Percentiles rank a stretch among this genome's conserved stretches.
phyloP scores from a whole-genome alignment of 2,888 invertebrate species.

The Drosophila rellima region DNA sequence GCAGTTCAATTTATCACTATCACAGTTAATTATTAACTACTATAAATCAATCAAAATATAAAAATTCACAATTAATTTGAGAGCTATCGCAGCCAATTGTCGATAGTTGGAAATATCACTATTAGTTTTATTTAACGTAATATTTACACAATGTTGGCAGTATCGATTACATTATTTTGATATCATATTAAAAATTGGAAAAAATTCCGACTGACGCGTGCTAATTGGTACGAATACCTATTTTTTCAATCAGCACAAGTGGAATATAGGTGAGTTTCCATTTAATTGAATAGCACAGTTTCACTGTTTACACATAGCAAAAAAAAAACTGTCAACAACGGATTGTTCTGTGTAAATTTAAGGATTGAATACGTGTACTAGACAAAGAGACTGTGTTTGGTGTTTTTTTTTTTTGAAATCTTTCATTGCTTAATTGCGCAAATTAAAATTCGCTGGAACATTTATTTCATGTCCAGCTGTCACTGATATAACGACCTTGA shows the following conservation, averaged over 20 bases:
- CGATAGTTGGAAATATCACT: not conserved
- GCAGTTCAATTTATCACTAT: not conserved
- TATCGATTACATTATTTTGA: not conserved
- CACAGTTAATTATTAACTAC: not conserved
- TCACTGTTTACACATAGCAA: not conserved
- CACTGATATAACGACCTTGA: conserved; percentile 47
- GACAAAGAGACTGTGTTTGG: conserved; percentile 6
- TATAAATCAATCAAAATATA: not conserved
- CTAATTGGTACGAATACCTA: not conserved
- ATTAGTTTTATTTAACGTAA: not conserved
- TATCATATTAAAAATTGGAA: not conserved
- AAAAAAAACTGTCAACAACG: not conserved
- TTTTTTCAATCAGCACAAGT: not conserved
- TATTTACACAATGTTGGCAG: not conserved
- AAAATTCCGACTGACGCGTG: not conserved
- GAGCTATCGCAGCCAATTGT: not conserved
- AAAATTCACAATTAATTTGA: not conserved
- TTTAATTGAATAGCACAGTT: not conserved
- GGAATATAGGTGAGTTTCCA: not conserved
- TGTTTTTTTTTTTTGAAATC: not conserved
- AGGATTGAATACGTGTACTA: not conserved
- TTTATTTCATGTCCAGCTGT: conserved; percentile 50
- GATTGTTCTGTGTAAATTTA: not conserved
- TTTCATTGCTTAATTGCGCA: conserved; percentile 30
- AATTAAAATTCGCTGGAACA: conserved; percentile 43